phyloP scores from a whole-genome alignment of 2,888 invertebrate species.

The Notodonta ziczac region DNA sequence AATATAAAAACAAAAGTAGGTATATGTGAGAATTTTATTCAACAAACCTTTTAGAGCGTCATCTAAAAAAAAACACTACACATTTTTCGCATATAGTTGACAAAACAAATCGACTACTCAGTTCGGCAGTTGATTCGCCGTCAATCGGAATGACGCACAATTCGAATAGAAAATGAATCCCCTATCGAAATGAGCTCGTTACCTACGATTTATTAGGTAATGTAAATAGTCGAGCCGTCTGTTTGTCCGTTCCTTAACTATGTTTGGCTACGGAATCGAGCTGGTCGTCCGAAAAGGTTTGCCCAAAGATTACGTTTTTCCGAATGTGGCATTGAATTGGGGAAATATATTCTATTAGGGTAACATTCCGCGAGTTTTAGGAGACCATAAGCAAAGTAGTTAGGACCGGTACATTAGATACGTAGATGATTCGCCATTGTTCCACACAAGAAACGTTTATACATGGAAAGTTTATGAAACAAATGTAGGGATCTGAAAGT shows the following conservation, averaged over 20 bases:
- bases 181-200: conserved; percentile 59
- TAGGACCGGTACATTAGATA: no score
- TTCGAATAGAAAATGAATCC: conserved; percentile 42
- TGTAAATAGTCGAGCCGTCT: conserved; percentile 59
- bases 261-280: conserved; percentile 66
- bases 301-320: conserved; percentile 37
- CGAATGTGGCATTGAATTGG: conserved; percentile 25
- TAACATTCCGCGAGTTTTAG: not conserved
- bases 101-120: not conserved
- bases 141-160: conserved; percentile 5
- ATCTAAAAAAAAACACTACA: not conserved
- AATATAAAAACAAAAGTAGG: no score
- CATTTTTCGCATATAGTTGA: not conserved
- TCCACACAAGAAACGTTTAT: no score
- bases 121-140: not conserved
- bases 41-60: not conserved
- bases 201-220: conserved; percentile 63
- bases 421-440: no score
- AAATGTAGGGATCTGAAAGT: no score
- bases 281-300: conserved; percentile 47
- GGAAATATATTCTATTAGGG: not conserved
- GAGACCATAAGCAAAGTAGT: not conserved
- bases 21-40: no score
- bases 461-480: no score
- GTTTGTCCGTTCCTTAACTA: conserved; percentile 67